Base-by-base conservation (phyloP, 2,888 invertebrate genomes). In the Rosalia funebris region DNA sequence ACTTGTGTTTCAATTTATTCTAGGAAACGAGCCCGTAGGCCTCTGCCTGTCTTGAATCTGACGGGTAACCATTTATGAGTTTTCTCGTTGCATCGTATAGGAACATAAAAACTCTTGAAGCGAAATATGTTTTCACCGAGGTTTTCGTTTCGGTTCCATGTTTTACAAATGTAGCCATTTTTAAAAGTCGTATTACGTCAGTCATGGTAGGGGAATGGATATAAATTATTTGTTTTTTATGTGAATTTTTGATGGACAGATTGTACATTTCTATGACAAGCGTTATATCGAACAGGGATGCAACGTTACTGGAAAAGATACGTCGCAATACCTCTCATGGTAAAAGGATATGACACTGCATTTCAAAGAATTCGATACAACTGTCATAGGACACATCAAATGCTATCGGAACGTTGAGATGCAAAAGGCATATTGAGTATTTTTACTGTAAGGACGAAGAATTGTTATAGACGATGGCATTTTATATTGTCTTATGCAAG, bases 131-230 rank as follows among this genome's bases (percentile, higher is more conserved):
- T 52, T 52, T 52, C 52, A 39, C 41, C 31, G 44, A 25, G 44
- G 25, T 20, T 44, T 44, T 25, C 44, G 25, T 14, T 44, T 53
- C 53, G 42, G 25, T 16, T 36, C 53, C 37, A 14, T 53, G 52
- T 39, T 42, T 53, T 53, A 53, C 53, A 53, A 53, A 53, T 53
- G 53, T 53, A 53, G 42, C 31, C 53, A 53, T 53, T 53, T 53
- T 53, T 53, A 53, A 53, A 53, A 53, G 53, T 53, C 42, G 41
- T 41, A 42, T 53, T 53, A 53, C 25, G 53, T 53, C 53, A 53
- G 42, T 42, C 41, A 12, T 10, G 32, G 10, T 34, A 34, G 34
- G 32, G 47, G 32, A 32, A 17, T 2, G 34, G 34, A 47, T 34
- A 47, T 17, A 34, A 47, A 47, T 34, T 47, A 34, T 36, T 47